These are phyloP conservation scores for Acleris literana DNA, from an alignment of 2,888 invertebrate species.

Conservation along the genomic window DNA sequence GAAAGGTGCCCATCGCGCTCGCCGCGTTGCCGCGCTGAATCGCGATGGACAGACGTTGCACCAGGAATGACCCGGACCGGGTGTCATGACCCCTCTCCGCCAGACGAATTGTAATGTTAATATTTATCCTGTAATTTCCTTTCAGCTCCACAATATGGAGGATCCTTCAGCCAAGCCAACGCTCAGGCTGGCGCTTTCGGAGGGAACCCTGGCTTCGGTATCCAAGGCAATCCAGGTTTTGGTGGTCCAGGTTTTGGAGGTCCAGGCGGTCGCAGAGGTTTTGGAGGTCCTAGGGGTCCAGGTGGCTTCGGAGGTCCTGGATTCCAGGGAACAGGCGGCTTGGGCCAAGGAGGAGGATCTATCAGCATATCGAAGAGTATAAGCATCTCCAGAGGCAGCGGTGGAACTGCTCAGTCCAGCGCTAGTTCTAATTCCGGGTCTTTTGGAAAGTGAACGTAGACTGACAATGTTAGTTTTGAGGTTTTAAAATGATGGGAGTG, in stretches of 20 bases:
- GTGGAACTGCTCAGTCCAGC: conserved; percentile 45
- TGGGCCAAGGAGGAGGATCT: conserved; percentile 34
- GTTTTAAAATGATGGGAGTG: too few species aligned
- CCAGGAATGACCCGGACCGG: too few species aligned
- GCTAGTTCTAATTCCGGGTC: conserved; percentile 41
- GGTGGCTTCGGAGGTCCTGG: conserved; percentile 39
- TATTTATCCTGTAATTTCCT: not conserved
- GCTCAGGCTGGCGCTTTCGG: conserved; percentile 50
- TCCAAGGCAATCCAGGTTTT: conserved; percentile 6
- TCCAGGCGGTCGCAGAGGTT: conserved; percentile 37
- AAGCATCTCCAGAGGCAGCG: conserved; percentile 49
- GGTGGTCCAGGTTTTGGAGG: conserved; percentile 39
- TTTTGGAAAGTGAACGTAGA: conserved; percentile 41
- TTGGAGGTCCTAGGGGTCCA: conserved; percentile 38
- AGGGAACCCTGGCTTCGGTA: conserved; percentile 33
- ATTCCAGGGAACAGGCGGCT: conserved; percentile 35
- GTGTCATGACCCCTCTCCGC: too few species aligned
- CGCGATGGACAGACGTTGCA: too few species aligned
- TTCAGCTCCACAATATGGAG: conserved; percentile 55
- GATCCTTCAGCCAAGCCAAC: conserved; percentile 46
- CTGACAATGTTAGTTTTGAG: not conserved
- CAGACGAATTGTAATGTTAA: too few species aligned
- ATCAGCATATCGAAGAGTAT: conserved; percentile 59
- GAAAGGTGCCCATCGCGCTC: too few species aligned
- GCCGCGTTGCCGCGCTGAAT: too few species aligned